Evolutionary conservation across 2,888 invertebrate genomes (phyloP).

Genomic region (Rapana venosa): DNA sequence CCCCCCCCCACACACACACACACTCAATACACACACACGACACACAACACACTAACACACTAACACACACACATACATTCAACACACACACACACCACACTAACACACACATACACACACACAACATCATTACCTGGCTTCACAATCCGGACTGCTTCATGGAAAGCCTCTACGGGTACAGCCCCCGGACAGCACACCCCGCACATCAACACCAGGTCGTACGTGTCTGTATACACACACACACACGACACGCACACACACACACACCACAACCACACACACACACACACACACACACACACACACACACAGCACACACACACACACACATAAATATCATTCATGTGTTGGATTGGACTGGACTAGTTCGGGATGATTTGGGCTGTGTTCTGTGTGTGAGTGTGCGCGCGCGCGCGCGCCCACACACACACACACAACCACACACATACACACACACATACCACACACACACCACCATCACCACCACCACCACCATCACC

Average conservation of each 20-base stretch:
- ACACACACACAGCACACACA: too few relatives aligned
- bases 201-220: slow-evolving; percentile 36
- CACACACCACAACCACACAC: too few relatives aligned
- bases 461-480: too few relatives aligned
- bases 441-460: slow-evolving; percentile 13
- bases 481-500: too few relatives aligned
- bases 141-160: slow-evolving; percentile 30
- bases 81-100: not conserved
- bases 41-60: not conserved
- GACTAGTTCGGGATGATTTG: too few relatives aligned
- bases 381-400: too few relatives aligned
- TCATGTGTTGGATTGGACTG: too few relatives aligned
- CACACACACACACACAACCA: too few relatives aligned
- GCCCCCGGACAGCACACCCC: slow-evolving; percentile 33
- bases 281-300: too few relatives aligned
- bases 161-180: slow-evolving; percentile 32
- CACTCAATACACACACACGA: not conserved
- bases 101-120: not conserved
- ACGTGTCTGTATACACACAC: slow-evolving; percentile 26
- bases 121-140: slow-evolving; percentile 25
- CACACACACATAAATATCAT: too few relatives aligned
- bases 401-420: too few relatives aligned
- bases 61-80: not conserved
- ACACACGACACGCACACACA: too few relatives aligned
- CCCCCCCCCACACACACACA: not conserved